A percentile compares a stretch with the other conserved stretches of the same genome.
Conservation (phyloP, 2,113 vertebrate genomes). For the Dipodomys merriami region DNA sequence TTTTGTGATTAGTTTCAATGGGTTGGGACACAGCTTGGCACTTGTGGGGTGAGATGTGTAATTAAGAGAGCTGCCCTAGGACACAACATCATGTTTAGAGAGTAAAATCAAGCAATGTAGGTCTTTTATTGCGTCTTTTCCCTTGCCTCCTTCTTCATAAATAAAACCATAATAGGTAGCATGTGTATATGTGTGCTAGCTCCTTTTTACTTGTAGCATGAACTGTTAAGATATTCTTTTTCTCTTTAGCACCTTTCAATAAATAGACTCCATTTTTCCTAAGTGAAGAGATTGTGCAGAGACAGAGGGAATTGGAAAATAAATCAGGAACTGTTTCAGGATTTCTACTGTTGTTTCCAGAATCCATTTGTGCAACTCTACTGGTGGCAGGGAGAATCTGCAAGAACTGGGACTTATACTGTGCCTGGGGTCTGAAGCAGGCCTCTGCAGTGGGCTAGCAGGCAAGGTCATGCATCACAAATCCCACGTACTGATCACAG, state of each 20-base stretch:
- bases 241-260: not conserved
- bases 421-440: not conserved
- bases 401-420: not conserved
- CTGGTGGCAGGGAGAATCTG: not conserved
- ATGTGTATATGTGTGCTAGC: not conserved
- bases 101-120: not conserved
- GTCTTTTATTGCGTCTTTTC: not conserved
- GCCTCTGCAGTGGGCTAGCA: not conserved
- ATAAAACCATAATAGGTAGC: not conserved
- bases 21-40: not conserved
- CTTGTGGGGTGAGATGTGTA: not conserved
- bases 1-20: not conserved
- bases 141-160: not conserved
- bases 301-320: conserved; percentile 24
- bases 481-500: not conserved
- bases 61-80: not conserved
- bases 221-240: not conserved
- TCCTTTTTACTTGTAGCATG: not conserved
- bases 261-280: not conserved
- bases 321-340: not conserved
- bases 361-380: not conserved
- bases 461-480: too few species aligned
- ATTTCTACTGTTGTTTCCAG: not conserved
- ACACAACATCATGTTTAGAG: not conserved
- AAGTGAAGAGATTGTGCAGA: not conserved